Percentiles rank a stretch among this genome's conserved stretches.
These are phyloP conservation scores for Sebastes glaucus DNA, from an alignment of 2,797 vertebrate genomes.

Conservation along the genomic window DNA sequence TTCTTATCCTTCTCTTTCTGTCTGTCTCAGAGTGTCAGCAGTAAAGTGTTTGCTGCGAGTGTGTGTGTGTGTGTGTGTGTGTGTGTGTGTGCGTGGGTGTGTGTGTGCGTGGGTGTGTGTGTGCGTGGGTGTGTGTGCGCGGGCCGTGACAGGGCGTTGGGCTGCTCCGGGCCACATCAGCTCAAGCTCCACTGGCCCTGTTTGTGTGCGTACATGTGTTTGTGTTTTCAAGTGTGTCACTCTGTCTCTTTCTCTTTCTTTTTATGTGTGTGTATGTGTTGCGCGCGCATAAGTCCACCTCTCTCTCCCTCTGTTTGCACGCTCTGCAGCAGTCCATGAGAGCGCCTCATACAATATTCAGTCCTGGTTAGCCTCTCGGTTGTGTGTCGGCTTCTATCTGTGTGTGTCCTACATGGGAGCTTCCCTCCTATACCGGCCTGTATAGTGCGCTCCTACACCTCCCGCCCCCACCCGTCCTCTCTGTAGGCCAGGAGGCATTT, in stretches of 20 bases:
- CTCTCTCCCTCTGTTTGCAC: slow-evolving; percentile 48
- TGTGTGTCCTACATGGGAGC: slow-evolving; percentile 28
- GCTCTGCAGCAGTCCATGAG: slow-evolving; percentile 73
- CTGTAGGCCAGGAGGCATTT: slow-evolving; percentile 32
- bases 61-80: slow-evolving; percentile 2
- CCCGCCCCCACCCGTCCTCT: background rate
- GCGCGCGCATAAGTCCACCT: slow-evolving; percentile 18
- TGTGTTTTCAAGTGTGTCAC: slow-evolving; percentile 70
- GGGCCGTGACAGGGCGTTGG: slow-evolving; percentile 62
- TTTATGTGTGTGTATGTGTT: slow-evolving; percentile 24
- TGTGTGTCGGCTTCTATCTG: slow-evolving; percentile 41
- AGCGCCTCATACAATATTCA: slow-evolving; percentile 85
- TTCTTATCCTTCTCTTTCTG: slow-evolving; percentile 24
- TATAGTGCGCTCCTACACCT: background rate
- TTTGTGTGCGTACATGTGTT: slow-evolving; percentile 72
- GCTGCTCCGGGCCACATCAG: slow-evolving; percentile 81
- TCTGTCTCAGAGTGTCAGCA: slow-evolving; percentile 68
- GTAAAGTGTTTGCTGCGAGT: too few relatives aligned
- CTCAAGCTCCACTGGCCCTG: slow-evolving; percentile 80
- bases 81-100: slow-evolving; percentile 8
- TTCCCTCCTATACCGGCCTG: slow-evolving; percentile 23
- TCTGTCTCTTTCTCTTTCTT: slow-evolving; percentile 41
- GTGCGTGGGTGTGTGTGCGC: background rate
- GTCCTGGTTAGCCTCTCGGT: slow-evolving; percentile 65
- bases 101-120: slow-evolving; percentile 13